Conservation (phyloP, 2,797 vertebrate species). For the Capromys pilorides region DNA sequence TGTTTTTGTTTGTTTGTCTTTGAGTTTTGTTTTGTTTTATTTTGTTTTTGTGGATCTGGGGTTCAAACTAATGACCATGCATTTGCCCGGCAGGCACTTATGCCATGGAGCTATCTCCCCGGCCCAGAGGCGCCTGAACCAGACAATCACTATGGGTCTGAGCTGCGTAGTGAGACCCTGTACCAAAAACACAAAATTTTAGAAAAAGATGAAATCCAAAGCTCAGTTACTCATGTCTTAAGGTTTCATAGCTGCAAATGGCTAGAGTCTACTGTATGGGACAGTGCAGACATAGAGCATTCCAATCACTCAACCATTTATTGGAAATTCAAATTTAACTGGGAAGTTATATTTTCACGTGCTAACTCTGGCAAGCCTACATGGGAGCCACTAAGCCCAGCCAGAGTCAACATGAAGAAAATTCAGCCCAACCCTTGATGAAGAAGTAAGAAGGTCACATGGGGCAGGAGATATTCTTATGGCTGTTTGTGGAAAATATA, state of each 20-base stretch:
- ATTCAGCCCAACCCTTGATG: background rate
- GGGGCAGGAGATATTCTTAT: background rate
- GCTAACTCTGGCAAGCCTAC: background rate
- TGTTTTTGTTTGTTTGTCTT: too few relatives aligned
- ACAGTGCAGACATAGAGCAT: background rate
- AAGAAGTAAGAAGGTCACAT: background rate
- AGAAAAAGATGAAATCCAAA: background rate
- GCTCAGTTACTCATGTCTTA: conserved; percentile 4
- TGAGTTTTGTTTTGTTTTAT: too few relatives aligned
- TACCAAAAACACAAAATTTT: too few relatives aligned
- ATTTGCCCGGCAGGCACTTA: too few relatives aligned
- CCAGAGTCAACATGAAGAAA: conserved; percentile 5
- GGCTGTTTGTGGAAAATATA: background rate
- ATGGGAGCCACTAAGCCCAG: background rate
- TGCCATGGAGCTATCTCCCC: too few relatives aligned
- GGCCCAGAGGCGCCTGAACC: too few relatives aligned
- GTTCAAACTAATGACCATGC: too few relatives aligned
- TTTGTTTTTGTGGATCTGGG: too few relatives aligned
- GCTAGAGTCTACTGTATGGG: background rate
- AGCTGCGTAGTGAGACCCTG: too few relatives aligned
- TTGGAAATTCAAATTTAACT: conserved; percentile 31
- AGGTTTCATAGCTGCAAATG: background rate
- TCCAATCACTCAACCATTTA: background rate
- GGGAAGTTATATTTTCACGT: background rate
- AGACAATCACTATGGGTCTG: too few relatives aligned